Conservation (phyloP, 2,113 vertebrate genomes). For the Gasterosteus nipponicus region DNA sequence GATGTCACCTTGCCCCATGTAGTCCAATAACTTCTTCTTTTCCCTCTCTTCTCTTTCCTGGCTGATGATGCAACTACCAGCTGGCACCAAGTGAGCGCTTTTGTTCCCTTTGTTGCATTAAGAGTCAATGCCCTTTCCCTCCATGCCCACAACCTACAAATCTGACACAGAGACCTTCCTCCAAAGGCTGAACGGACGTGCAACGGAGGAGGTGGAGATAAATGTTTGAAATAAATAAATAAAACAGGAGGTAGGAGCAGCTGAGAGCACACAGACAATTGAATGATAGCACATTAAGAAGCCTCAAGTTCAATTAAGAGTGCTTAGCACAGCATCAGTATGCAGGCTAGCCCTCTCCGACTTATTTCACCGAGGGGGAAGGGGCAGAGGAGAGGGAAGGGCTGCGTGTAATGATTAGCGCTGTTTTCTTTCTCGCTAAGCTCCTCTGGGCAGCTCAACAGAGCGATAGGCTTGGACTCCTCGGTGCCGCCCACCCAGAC, state of each 20-base stretch:
- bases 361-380: conserved; percentile 67
- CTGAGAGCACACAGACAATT: conserved; percentile 58
- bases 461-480: conserved; percentile 52
- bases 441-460: conserved; percentile 48
- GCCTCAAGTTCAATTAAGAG: conserved; percentile 73
- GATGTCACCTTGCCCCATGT: conserved; percentile 61
- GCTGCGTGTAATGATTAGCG: conserved; percentile 55
- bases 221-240: conserved; percentile 31
- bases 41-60: conserved; percentile 37
- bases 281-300: conserved; percentile 72
- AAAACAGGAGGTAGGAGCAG: conserved; percentile 52
- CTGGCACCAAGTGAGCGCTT: conserved; percentile 52
- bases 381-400: conserved; percentile 39
- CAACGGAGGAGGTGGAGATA: conserved; percentile 56
- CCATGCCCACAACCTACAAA: conserved; percentile 46
- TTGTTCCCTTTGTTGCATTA: conserved; percentile 64
- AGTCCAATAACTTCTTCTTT: conserved; percentile 58
- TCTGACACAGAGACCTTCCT: conserved; percentile 47
- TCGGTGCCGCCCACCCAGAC: conserved; percentile 59
- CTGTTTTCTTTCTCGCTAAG: conserved; percentile 64
- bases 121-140: conserved; percentile 51
- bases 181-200: conserved; percentile 52
- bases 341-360: conserved; percentile 48
- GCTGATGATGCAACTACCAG: conserved; percentile 63
- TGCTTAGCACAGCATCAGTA: conserved; percentile 70